A percentile compares a stretch with the other conserved stretches of the same genome.
Evolutionary conservation across 2,888 invertebrate genomes (phyloP).

Genomic region (Thymelicus acteon): DNA sequence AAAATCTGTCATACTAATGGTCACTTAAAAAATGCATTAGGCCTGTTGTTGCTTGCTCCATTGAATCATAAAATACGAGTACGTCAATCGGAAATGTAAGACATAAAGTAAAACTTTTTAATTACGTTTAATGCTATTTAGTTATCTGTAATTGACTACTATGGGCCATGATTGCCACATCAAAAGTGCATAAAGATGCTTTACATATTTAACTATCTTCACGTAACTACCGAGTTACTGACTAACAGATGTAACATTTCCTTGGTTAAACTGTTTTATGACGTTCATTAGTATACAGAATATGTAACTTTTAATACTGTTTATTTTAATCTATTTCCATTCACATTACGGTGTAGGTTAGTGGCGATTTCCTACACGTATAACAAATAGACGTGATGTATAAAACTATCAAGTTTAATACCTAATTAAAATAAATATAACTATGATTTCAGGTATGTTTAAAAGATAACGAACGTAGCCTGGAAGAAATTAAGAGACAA

Average conservation of each 20-base stretch:
- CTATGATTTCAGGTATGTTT: too few relatives aligned
- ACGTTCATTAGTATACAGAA: neutral
- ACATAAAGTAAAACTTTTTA: neutral
- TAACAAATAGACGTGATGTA: too few relatives aligned
- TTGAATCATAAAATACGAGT: neutral
- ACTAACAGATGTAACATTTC: neutral
- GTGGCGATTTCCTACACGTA: too few relatives aligned
- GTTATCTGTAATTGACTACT: neutral
- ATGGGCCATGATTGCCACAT: neutral
- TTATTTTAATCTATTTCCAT: too few relatives aligned
- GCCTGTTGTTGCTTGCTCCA: neutral
- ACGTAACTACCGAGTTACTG: neutral
- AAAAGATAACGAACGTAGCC: too few relatives aligned
- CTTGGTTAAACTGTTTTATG: neutral
- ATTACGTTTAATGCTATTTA: neutral
- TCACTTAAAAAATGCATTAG: conserved; percentile 4
- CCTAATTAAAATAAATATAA: too few relatives aligned
- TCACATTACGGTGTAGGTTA: too few relatives aligned
- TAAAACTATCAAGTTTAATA: too few relatives aligned
- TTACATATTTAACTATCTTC: neutral
- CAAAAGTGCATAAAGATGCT: neutral
- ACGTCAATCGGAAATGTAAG: conserved; percentile 5
- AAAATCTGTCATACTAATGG: neutral
- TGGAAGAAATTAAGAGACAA: too few relatives aligned
- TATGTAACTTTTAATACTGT: too few relatives aligned